These are phyloP conservation scores for Osmoderma eremita DNA, from an alignment of 2,888 invertebrate genomes.

Conservation along the genomic window DNA sequence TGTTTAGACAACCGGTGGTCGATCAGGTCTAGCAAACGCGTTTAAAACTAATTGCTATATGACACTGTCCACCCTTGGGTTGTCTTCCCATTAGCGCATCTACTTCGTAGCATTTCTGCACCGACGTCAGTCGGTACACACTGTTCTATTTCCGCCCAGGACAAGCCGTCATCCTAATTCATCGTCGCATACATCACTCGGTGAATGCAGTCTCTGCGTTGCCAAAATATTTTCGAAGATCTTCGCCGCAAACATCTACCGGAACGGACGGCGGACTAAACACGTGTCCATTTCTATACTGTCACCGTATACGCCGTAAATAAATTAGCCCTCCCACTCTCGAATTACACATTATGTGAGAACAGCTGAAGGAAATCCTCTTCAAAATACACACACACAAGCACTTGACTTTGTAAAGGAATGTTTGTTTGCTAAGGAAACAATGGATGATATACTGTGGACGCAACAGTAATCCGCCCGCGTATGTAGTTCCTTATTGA, in stretches of 20 bases:
- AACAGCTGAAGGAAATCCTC: conserved; percentile 38
- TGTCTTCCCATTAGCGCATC: conserved; percentile 49
- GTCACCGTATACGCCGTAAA: conserved; percentile 31
- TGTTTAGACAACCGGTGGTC: conserved; percentile 39
- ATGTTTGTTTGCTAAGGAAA: conserved; percentile 24
- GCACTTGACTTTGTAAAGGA: conserved; percentile 18
- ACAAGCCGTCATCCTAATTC: conserved; percentile 44
- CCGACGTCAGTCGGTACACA: conserved; percentile 46
- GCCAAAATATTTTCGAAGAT: conserved; percentile 34
- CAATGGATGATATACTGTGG: background rate
- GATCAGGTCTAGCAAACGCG: conserved; percentile 26
- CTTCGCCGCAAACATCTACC: conserved; percentile 1
- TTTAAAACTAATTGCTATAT: conserved; percentile 48
- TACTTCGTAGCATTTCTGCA: conserved; percentile 44
- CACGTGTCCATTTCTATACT: conserved; percentile 32
- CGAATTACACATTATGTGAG: conserved; percentile 27
- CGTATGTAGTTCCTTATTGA: too few species aligned
- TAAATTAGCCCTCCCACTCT: conserved; percentile 24
- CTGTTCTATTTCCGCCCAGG: conserved; percentile 47
- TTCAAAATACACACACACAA: conserved; percentile 28
- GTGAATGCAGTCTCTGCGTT: conserved; percentile 7
- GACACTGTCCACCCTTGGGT: conserved; percentile 48
- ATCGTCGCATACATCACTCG: conserved; percentile 29
- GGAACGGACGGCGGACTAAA: conserved; percentile 12
- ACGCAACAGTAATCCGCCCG: background rate